A percentile compares a stretch with the other conserved stretches of the same genome.
Evolutionary conservation across 1,140 invertebrate species (phyloP).

Genomic region (Whitmania pigra): DNA sequence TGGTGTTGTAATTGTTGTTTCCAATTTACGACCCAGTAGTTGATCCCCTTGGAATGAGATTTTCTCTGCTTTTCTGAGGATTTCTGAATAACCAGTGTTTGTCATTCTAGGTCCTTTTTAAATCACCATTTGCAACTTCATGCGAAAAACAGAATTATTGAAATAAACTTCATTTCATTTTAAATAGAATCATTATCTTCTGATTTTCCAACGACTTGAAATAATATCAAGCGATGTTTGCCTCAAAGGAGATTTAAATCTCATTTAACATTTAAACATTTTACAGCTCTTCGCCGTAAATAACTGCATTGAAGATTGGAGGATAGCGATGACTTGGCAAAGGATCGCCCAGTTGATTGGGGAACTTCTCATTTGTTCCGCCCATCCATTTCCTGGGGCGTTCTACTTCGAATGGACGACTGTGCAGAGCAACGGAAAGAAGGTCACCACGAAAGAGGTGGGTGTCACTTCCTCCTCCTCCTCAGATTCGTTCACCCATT

Average conservation of each 20-base stretch:
- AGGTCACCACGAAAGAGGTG: conserved; percentile 16
- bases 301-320: conserved; percentile 99
- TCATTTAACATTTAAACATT: neutral
- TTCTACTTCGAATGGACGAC: conserved; percentile 77
- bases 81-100: too few relatives aligned
- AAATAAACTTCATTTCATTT: too few relatives aligned
- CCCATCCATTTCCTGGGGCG: conserved; percentile 91
- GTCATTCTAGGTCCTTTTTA: too few relatives aligned
- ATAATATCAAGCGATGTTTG: too few relatives aligned
- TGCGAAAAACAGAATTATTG: too few relatives aligned
- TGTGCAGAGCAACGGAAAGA: conserved; percentile 62
- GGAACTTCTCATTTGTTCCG: conserved; percentile 84
- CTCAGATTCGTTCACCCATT: too few relatives aligned
- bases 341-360: conserved; percentile 78
- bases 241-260: too few relatives aligned
- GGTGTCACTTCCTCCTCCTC: neutral
- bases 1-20: neutral
- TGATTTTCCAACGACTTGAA: too few relatives aligned
- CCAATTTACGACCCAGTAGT: neutral
- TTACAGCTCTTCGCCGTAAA: conserved; percentile 54
- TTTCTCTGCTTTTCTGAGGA: too few relatives aligned
- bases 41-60: too few relatives aligned
- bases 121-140: too few relatives aligned
- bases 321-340: conserved; percentile 97
- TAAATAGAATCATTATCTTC: too few relatives aligned